Base-by-base conservation (phyloP, 2,797 vertebrate genomes). In the Pangasius larnaudii region DNA sequence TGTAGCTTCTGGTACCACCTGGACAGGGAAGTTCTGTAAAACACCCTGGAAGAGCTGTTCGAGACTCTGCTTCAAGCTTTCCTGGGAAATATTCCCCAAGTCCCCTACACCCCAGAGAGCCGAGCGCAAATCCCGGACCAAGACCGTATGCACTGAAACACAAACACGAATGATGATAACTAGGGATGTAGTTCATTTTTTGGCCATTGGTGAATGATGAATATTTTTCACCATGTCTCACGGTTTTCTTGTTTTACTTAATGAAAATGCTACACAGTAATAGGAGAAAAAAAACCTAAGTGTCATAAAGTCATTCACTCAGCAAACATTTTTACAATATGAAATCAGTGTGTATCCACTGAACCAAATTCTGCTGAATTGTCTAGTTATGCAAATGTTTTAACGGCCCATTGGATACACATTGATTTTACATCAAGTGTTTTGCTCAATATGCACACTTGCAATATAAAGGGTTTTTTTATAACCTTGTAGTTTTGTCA, bases 41-140 rank as follows among this genome's bases (percentile, higher is more conserved):
- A 87, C 92, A 0, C 61, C 92, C 63, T 91, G 88, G 88, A 97
- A 98, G 56, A 98, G 93, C 88, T 93, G 92, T 49, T 84, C 94
- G 24, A 98, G 93, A 71, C 84, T 87, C 51, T 18, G 86, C 2
- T 78, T 94, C 86, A 98, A 93, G 86, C 96, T 94, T 59, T 95
- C 89, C 39, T 88, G 86, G 19, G 91, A 92, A 83, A 98, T 53
- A 81, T 3, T 84, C 75, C 84, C 78, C n/a, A 84, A 86, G 53
- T 89, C 79, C 0, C 86, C 90, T 61, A 89, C 81, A 1, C 71
- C 36, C 2, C 5, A 71, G 1, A 96, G 33, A 0, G 93, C 91
- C 0, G 90, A 91, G 0, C 10, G 56, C 27, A 97, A 30, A 69
- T 95, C 93, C 63, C 14, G 88, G 58, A 95, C 81, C 1, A 80